phyloP scores from a whole-genome alignment of 2,888 invertebrate species.

The Tipula helvola region DNA sequence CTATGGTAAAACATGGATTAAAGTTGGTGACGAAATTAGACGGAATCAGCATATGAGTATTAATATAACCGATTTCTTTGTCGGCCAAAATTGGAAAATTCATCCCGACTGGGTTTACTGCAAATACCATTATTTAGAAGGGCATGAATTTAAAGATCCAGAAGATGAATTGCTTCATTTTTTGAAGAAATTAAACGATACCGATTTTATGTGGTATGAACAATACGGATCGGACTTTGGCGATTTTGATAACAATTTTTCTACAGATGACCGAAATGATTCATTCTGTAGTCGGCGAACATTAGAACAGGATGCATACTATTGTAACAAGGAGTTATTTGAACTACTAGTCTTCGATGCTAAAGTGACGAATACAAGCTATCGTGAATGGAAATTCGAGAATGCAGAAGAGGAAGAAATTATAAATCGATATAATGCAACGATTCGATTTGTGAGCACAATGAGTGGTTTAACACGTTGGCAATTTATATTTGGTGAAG shows the following conservation, averaged over 20 bases:
- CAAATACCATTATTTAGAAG: constrained; percentile 71
- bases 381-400: constrained; percentile 42
- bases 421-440: constrained; percentile 56
- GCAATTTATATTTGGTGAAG: constrained; percentile 59
- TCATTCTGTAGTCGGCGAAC: constrained; percentile 53
- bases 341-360: constrained; percentile 81
- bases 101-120: constrained; percentile 88
- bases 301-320: constrained; percentile 57
- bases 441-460: constrained; percentile 71
- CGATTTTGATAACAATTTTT: constrained; percentile 18
- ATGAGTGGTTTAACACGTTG: constrained; percentile 82
- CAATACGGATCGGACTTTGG: constrained; percentile 38
- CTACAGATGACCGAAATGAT: constrained; percentile 14
- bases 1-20: constrained; percentile 48
- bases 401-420: constrained; percentile 40
- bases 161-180: constrained; percentile 68
- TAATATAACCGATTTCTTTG: constrained; percentile 60
- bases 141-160: constrained; percentile 57
- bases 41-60: constrained; percentile 51
- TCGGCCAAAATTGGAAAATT: constrained; percentile 59
- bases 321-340: constrained; percentile 73
- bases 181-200: constrained; percentile 47
- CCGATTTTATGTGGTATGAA: constrained; percentile 26
- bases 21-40: constrained; percentile 66
- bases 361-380: constrained; percentile 49